Base-by-base conservation (phyloP, 2,888 invertebrate species). In the Polydrusus tereticollis region DNA sequence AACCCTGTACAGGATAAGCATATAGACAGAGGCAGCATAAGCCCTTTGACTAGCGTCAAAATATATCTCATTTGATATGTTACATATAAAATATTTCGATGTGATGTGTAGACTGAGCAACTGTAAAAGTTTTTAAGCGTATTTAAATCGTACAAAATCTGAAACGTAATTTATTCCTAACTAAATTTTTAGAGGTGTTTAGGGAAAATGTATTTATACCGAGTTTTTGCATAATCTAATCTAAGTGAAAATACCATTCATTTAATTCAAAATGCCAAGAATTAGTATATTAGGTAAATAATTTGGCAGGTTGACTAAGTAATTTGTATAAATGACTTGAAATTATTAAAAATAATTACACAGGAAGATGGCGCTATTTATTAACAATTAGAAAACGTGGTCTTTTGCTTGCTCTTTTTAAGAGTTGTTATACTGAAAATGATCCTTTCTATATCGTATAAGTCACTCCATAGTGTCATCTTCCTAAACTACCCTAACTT, bases 21-120 rank as follows among this genome's bases (percentile, higher is more conserved):
- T n/a, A n/a, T n/a, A n/a, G n/a, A n/a, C n/a, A n/a, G n/a, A n/a
- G n/a, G n/a, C n/a, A n/a, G n/a, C n/a, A n/a, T n/a, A n/a, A n/a
- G n/a, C n/a, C n/a, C n/a, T n/a, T n/a, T n/a, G n/a, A n/a, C n/a
- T n/a, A n/a, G n/a, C n/a, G n/a, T n/a, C n/a, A 23, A 12, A 23
- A 21, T 50, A 33, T 36, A 12, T 36, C 45, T 6, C 10, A 18
- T 45, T 18, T 18, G 18, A 20, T 43, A 18, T 20, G n/a, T 18
- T 20, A 45, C 5, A 47, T 47, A 21, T 8, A 23, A 47, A 45
- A 23, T 45, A 47, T 29, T 52, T 20, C 45, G 79, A 80, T 82
- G 81, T 82, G 82, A 82, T 82, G 79, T 80, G 79, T 81, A 82
- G 82, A 82, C 82, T 82, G 82, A 82, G 65, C 45, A 65, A 38